A percentile compares a stretch with the other conserved stretches of the same genome.
phyloP scores from a whole-genome alignment of 2,888 invertebrate species.

The Cerastis rubricosa region DNA sequence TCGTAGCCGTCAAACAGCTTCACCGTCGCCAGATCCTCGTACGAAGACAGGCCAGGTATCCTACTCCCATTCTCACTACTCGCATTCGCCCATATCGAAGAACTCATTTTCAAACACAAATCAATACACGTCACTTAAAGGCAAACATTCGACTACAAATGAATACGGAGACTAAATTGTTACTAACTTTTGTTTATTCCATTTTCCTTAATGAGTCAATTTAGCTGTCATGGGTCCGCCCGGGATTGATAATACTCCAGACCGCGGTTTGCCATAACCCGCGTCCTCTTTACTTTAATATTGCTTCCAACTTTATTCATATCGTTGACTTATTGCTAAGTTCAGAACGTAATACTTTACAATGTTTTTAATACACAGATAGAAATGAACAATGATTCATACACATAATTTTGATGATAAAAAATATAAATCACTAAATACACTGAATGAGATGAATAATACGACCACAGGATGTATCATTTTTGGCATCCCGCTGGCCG shows the following conservation, averaged over 20 bases:
- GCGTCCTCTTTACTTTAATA: conserved; percentile 52
- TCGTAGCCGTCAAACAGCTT: conserved; percentile 92
- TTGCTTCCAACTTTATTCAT: conserved; percentile 56
- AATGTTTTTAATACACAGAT: conserved; percentile 37
- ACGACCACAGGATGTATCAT: conserved; percentile 32
- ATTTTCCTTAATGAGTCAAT: conserved; percentile 85
- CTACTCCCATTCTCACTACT: conserved; percentile 47
- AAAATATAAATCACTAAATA: conserved; percentile 46
- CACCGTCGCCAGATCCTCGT: conserved; percentile 78
- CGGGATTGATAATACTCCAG: conserved; percentile 72
- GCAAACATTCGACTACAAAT: conserved; percentile 79
- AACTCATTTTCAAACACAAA: conserved; percentile 52
- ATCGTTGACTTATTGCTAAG: conserved; percentile 44
- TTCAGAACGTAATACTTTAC: conserved; percentile 40
- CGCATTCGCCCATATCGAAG: conserved; percentile 26
- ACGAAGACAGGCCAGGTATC: conserved; percentile 69
- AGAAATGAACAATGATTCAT: conserved; percentile 55
- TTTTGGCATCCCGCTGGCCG: conserved; percentile 40
- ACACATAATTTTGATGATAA: conserved; percentile 50
- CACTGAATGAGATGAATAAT: conserved; percentile 51
- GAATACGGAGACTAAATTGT: conserved; percentile 67
- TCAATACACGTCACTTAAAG: conserved; percentile 58
- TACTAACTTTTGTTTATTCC: conserved; percentile 72
- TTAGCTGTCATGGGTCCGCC: conserved; percentile 76
- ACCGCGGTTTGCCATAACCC: conserved; percentile 52